Conservation (phyloP, 1,140 invertebrate species). For the Sminthurides bifidus region DNA sequence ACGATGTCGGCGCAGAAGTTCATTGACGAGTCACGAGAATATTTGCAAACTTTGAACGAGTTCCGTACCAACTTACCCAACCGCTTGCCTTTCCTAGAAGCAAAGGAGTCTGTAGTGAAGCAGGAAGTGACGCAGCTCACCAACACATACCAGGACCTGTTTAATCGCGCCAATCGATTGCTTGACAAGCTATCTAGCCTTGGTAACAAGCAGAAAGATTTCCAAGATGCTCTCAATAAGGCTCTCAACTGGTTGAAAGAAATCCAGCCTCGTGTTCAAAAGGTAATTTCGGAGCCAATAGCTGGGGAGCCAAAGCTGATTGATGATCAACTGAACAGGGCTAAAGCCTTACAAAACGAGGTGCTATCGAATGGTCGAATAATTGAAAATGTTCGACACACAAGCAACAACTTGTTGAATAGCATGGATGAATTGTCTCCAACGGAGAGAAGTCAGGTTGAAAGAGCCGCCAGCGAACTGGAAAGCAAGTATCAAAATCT, state of each 20-base stretch:
- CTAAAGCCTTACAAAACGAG: slow-evolving; percentile 74
- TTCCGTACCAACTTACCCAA: slow-evolving; percentile 69
- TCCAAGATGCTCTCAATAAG: slow-evolving; percentile 69
- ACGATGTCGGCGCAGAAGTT: slow-evolving; percentile 92
- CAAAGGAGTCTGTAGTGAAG: slow-evolving; percentile 55
- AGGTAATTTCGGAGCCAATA: slow-evolving; percentile 62
- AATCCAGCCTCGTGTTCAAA: slow-evolving; percentile 44
- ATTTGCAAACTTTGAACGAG: slow-evolving; percentile 65
- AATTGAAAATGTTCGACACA: slow-evolving; percentile 63
- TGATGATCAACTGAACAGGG: slow-evolving; percentile 71
- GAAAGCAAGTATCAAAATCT: slow-evolving; percentile 65
- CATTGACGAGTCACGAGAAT: slow-evolving; percentile 83
- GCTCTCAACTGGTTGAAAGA: slow-evolving; percentile 70
- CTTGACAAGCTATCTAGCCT: slow-evolving; percentile 64
- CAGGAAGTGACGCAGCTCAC: slow-evolving; percentile 50
- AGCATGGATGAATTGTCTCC: slow-evolving; percentile 66
- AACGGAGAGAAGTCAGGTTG: slow-evolving; percentile 60
- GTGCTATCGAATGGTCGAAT: slow-evolving; percentile 70
- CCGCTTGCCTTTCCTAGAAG: slow-evolving; percentile 60
- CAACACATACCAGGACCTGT: slow-evolving; percentile 53
- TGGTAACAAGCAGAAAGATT: slow-evolving; percentile 63
- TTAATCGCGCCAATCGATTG: slow-evolving; percentile 65
- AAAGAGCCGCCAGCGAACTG: slow-evolving; percentile 63
- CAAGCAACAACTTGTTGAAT: slow-evolving; percentile 55
- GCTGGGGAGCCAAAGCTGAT: slow-evolving; percentile 75